Base-by-base conservation (phyloP, 2,888 invertebrate genomes). In the Hipparchia sbordonii region DNA sequence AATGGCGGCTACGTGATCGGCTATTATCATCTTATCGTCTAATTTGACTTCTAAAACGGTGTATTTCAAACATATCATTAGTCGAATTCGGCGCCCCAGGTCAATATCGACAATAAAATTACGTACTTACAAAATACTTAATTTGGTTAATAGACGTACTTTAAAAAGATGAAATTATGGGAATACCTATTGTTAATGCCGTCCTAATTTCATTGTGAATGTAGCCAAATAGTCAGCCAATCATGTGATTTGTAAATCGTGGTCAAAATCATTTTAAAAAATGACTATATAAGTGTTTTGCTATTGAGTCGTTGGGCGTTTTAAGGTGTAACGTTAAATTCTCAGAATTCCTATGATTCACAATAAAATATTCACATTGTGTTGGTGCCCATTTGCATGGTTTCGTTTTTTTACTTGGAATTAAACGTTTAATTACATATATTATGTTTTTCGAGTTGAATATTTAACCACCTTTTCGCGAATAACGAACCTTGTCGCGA, bases 1-100 rank as follows among this genome's bases (percentile, higher is more conserved):
- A 83, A 83, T 82, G 82, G 78, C 80, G 79, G 79, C 85, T 89
- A 89, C 89, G 89, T 89, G 89, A 89, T 88, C 87, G 84, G 23
- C 23, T 23, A 85, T 81, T 77, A 81, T 85, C 84, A 79, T 86
- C 84, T 89, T 85, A 70, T 70, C 62, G 56, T 62, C 56, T 52
- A 70, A 89, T 88, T 88, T 87, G 81, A 81, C 80, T 84, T 85
- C 62, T 69, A 62, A 87, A 85, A 85, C 82, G 86, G 59, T 48
- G 13, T 68, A 51, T 68, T 33, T 68, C 59, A 33, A 46, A 59
- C 68, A 51, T 68, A 68, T 68, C 68, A 68, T 68, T 68, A 68
- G 2, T 46, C 57, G 46, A 67, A 57, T 23, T 51, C 23, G 48
- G 60, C 59, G 59, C 54, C 57, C 4, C 39, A 13, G 45, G 54